phyloP scores from a whole-genome alignment of 2,888 invertebrate species.

The Lissonota sp. region DNA sequence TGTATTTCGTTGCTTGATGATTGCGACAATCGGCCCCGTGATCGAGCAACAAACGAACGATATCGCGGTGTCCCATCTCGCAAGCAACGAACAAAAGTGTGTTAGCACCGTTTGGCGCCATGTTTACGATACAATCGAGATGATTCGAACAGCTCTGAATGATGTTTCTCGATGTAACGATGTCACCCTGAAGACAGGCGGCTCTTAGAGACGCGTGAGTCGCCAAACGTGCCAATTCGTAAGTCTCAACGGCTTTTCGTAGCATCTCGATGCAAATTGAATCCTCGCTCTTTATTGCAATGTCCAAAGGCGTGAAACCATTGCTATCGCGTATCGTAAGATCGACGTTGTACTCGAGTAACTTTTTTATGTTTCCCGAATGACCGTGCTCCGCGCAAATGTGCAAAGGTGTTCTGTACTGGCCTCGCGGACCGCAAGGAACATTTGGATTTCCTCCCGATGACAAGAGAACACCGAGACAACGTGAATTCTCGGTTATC shows the following conservation, averaged over 20 bases:
- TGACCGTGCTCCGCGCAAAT: conserved; percentile 93
- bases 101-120: conserved; percentile 94
- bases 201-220: conserved; percentile 91
- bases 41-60: conserved; percentile 91
- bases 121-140: conserved; percentile 91
- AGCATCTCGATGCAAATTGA: conserved; percentile 87
- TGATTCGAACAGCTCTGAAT: conserved; percentile 88
- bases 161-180: conserved; percentile 87
- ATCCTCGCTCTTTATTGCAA: conserved; percentile 89
- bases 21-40: conserved; percentile 94
- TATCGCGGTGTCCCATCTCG: conserved; percentile 92
- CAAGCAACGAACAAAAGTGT: conserved; percentile 95
- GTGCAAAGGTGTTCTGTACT: conserved; percentile 92
- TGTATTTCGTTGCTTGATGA: conserved; percentile 96
- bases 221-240: conserved; percentile 89
- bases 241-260: conserved; percentile 88
- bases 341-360: conserved; percentile 89
- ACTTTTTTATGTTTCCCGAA: conserved; percentile 87
- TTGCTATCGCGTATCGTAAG: conserved; percentile 87
- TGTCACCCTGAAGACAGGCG: conserved; percentile 91
- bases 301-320: conserved; percentile 90
- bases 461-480: conserved; percentile 89
- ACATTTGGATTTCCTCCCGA: conserved; percentile 90
- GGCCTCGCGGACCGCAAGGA: conserved; percentile 88
- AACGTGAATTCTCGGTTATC: conserved; percentile 90